Evolutionary conservation across 2,888 invertebrate species (phyloP).

Genomic region (Steinernema scapterisci): DNA sequence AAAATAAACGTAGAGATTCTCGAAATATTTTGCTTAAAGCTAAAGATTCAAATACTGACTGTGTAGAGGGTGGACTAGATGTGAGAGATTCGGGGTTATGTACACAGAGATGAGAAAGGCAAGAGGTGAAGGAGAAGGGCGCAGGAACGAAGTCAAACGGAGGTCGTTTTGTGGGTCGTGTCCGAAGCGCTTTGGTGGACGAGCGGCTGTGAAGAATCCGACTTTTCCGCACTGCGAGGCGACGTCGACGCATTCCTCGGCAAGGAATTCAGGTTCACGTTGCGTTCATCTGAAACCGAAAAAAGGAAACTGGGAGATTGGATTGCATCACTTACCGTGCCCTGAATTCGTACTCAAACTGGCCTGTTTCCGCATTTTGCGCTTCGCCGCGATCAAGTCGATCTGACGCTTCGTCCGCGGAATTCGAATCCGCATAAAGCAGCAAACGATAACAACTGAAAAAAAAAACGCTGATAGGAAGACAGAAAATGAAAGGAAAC

Average conservation of each 20-base stretch:
- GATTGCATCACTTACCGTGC: background rate
- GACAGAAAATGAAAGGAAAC: background rate
- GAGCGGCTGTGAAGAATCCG: constrained; percentile 27
- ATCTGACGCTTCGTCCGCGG: constrained; percentile 66
- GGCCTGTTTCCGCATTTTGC: constrained; percentile 41
- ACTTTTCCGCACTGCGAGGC: constrained; percentile 20
- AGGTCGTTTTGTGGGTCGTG: constrained; percentile 18
- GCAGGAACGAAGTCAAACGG: background rate
- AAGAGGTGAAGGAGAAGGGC: background rate
- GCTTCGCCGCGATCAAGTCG: constrained; percentile 60
- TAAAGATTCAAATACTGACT: background rate
- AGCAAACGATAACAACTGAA: constrained; percentile 64
- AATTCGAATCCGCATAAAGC: constrained; percentile 65
- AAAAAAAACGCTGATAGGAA: constrained; percentile 8
- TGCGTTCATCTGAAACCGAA: background rate
- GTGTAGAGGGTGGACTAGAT: background rate
- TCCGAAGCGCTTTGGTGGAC: constrained; percentile 19
- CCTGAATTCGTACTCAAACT: constrained; percentile 20
- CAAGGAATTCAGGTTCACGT: constrained; percentile 19
- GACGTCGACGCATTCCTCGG: background rate
- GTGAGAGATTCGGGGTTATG: background rate
- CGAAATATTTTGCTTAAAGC: background rate
- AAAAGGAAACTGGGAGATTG: background rate
- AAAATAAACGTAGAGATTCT: constrained; percentile 6
- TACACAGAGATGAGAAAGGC: constrained; percentile 22